A percentile compares a stretch with the other conserved stretches of the same genome.
These are phyloP conservation scores for Ginglymostoma cirratum DNA, from an alignment of 2,113 vertebrate species.

Conservation along the genomic window DNA sequence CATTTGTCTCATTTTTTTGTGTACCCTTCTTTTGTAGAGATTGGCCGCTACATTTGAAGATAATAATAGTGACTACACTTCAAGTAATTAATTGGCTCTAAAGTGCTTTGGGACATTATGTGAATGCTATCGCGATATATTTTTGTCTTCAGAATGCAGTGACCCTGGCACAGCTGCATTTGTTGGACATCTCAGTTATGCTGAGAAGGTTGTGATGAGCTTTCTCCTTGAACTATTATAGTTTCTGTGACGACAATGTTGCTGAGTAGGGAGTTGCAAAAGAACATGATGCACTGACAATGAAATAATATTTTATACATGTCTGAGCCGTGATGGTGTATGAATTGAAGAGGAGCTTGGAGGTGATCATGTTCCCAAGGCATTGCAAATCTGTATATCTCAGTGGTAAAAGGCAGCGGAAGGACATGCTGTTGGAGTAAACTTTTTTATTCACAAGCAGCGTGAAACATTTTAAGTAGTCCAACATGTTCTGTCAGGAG, in stretches of 20 bases:
- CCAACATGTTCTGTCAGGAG: neutral
- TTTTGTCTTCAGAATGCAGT: neutral
- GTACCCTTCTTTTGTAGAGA: neutral
- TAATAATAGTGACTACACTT: neutral
- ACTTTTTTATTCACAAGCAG: neutral
- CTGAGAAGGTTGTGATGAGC: neutral
- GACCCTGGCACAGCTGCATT: neutral
- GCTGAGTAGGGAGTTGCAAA: neutral
- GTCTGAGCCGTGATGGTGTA: neutral
- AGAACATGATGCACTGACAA: neutral
- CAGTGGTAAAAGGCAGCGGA: neutral
- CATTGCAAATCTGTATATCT: neutral
- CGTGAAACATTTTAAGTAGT: neutral
- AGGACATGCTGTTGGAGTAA: neutral
- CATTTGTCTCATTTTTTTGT: neutral
- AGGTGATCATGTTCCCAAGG: neutral
- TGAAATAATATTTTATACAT: neutral
- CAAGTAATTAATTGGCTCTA: neutral
- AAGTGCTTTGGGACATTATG: neutral
- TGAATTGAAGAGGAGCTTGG: neutral
- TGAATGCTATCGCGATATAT: neutral
- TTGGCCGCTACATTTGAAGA: neutral
- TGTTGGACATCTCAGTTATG: neutral
- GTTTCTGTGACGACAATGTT: neutral
- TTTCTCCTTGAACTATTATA: neutral